Base-by-base conservation (phyloP, 2,888 invertebrate genomes). In the Pandemis cinnamomeana region DNA sequence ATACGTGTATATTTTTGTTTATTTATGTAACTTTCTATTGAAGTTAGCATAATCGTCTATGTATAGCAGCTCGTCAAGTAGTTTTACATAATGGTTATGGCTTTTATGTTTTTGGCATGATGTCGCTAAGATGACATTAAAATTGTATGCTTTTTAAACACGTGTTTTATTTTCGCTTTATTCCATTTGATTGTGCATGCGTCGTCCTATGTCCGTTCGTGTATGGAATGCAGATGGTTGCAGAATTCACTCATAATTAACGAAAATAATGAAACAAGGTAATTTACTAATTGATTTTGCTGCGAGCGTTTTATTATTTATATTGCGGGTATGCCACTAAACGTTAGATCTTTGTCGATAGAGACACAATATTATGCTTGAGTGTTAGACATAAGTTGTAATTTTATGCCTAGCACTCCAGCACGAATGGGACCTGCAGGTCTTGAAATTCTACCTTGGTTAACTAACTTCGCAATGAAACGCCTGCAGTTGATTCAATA, bases 81-180 rank as follows among this genome's bases (percentile, higher is more conserved):
- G 87, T 83, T 86, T 84, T 83, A 81, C 80, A 82, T 84, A 83
- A 80, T 81, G 86, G 89, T 91, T 87, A 90, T 88, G 88, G 92
- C 91, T 92, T 91, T 81, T 87, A 86, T 88, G 86, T 88, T 89
- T 89, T 90, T 89, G 91, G 91, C 93, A 92, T 90, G 90, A 89
- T 91, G 91, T 93, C 91, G 84, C 85, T 86, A 87, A 84, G 86
- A 87, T 89, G 91, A 92, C 92, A 93, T 92, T 93, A 93, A 91
- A 93, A 91, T 91, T 93, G 89, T 91, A 92, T 90, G 93, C 94
- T 94, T 93, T 89, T 88, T 90, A 91, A 78, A 75, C 80, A 79
- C 73, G 80, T 83, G 89, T 91, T 88, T 83, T 82, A 84, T 86
- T 80, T 82, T 77, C 41, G 74, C 77, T 77, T 76, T 83, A 82